Conservation (phyloP, 2,113 vertebrate species). For the Takifugu flavidus region DNA sequence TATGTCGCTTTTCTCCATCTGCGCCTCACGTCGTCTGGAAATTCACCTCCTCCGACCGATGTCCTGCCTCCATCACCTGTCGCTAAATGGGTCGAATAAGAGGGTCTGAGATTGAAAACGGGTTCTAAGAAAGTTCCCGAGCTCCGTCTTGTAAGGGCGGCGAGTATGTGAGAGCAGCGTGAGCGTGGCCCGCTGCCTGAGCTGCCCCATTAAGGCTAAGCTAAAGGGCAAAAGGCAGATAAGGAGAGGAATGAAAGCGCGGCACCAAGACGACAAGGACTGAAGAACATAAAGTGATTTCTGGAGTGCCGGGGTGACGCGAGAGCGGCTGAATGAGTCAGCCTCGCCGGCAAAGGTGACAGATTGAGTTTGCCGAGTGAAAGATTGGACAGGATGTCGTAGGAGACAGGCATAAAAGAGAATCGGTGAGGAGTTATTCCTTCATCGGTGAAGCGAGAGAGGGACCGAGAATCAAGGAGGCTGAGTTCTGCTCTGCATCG, state of each 20-base stretch:
- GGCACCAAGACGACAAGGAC: neutral
- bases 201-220: neutral
- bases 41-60: too few species aligned
- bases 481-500: constrained; percentile 19
- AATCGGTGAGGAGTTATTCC: constrained; percentile 10
- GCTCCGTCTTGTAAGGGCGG: constrained; percentile 11
- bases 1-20: neutral
- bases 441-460: constrained; percentile 2
- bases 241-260: constrained; percentile 10
- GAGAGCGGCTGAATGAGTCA: constrained; percentile 31
- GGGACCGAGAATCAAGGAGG: constrained; percentile 23
- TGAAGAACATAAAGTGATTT: neutral
- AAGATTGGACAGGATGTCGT: constrained; percentile 19
- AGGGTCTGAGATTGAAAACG: too few species aligned
- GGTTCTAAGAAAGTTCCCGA: neutral
- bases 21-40: too few species aligned
- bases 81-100: neutral
- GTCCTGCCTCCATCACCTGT: neutral
- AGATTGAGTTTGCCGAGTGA: constrained; percentile 6
- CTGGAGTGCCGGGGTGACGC: constrained; percentile 19
- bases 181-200: too few species aligned
- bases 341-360: constrained; percentile 18
- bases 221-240: constrained; percentile 21
- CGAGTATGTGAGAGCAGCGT: too few species aligned
- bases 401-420: constrained; percentile 20